These are phyloP conservation scores for Neodontobutis hainanensis DNA, from an alignment of 2,113 vertebrate genomes.

Conservation along the genomic window DNA sequence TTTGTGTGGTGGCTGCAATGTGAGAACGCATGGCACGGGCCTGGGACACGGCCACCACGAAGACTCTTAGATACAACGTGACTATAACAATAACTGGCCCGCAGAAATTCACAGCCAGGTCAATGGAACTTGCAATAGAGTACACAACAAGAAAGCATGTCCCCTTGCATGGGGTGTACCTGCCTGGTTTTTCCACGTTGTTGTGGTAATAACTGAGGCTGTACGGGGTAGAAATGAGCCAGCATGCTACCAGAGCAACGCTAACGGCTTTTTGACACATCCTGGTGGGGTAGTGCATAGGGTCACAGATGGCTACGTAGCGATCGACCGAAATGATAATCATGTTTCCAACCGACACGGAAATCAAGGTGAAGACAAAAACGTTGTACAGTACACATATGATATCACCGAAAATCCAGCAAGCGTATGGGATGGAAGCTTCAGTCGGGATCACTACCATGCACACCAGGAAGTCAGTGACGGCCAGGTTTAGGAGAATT, in stretches of 20 bases:
- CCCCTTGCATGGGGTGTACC: not conserved
- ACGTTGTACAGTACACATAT: not conserved
- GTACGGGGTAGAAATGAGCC: too few species aligned
- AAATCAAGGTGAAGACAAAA: not conserved
- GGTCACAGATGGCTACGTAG: conserved; percentile 1
- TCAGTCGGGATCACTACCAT: not conserved
- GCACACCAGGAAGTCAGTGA: conserved; percentile 3
- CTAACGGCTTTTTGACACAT: too few species aligned
- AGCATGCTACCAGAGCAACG: too few species aligned
- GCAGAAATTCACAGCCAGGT: not conserved
- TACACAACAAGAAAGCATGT: not conserved
- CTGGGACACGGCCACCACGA: too few species aligned
- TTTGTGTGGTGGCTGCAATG: too few species aligned
- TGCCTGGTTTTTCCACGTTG: too few species aligned
- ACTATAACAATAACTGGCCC: too few species aligned
- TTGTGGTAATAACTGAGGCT: too few species aligned
- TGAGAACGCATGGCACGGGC: too few species aligned
- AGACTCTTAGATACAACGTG: too few species aligned
- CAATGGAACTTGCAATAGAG: not conserved
- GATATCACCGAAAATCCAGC: conserved; percentile 1
- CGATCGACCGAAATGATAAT: conserved; percentile 19
- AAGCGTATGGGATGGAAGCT: not conserved
- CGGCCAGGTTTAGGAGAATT: conserved; percentile 14
- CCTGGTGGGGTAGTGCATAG: conserved; percentile 1
- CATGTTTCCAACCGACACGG: not conserved